These are phyloP conservation scores for Drosophila carrolli DNA, from an alignment of 1,140 invertebrate genomes.

Conservation along the genomic window DNA sequence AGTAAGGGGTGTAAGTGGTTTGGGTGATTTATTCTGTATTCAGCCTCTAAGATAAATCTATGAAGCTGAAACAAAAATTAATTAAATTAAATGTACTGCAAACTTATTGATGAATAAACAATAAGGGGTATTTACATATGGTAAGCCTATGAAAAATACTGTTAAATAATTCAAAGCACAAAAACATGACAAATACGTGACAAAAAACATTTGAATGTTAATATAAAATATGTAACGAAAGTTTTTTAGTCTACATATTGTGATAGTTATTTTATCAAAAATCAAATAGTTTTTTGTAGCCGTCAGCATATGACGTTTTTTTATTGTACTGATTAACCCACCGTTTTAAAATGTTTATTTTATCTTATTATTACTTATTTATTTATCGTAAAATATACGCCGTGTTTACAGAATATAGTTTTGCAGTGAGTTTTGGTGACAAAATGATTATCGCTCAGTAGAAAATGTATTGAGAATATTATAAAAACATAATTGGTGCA, in stretches of 20 bases:
- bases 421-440: neutral
- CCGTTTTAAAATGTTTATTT: neutral
- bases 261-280: neutral
- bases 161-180: constrained; percentile 17
- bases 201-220: neutral
- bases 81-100: neutral
- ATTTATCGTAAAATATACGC: neutral
- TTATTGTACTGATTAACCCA: neutral
- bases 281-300: neutral
- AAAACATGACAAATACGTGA: constrained; percentile 14
- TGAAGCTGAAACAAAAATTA: constrained; percentile 8
- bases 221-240: constrained; percentile 7
- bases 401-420: neutral
- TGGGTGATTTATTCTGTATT: neutral
- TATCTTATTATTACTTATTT: constrained; percentile 2
- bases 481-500: too few species aligned
- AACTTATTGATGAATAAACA: constrained; percentile 3
- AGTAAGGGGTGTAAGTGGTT: neutral
- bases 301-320: neutral
- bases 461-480: neutral
- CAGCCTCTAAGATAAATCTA: neutral
- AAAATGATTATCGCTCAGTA: neutral
- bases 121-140: constrained; percentile 17
- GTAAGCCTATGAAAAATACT: neutral
- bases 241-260: neutral